Conservation (phyloP, 2,888 invertebrate genomes). For the Pristionchus fissidentatus region DNA sequence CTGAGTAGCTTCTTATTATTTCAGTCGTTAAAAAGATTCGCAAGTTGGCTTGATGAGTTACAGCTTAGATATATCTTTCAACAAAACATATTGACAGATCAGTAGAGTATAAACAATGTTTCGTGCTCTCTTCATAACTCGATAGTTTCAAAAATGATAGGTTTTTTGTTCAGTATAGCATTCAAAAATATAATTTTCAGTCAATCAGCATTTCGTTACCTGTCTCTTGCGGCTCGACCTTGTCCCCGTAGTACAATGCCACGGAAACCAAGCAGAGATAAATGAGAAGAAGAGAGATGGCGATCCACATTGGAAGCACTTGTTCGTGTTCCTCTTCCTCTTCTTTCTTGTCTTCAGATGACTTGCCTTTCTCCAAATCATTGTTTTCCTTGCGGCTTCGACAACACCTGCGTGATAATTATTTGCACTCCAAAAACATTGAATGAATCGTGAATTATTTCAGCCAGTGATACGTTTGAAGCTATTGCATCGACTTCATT, state of each 20-base stretch:
- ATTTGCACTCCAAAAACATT: no score
- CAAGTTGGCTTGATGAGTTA: no score
- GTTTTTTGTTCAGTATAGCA: no score
- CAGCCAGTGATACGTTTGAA: no score
- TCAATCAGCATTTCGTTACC: not conserved
- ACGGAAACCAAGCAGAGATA: slow-evolving; percentile 16
- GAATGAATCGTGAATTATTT: no score
- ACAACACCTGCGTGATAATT: no score
- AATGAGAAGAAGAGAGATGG: not conserved
- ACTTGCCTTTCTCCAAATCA: not conserved
- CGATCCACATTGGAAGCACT: slow-evolving; percentile 26
- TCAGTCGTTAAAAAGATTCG: no score
- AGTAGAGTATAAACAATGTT: no score
- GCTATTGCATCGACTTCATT: no score
- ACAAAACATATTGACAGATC: not conserved
- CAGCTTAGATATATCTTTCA: no score
- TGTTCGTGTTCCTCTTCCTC: not conserved
- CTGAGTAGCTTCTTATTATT: not conserved
- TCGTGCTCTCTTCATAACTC: no score
- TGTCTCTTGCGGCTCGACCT: slow-evolving; percentile 9
- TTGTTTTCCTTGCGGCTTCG: not conserved
- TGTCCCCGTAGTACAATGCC: not conserved
- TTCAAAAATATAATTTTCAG: not conserved
- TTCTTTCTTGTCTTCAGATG: not conserved
- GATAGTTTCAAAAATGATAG: no score